Conservation (phyloP, 2,797 vertebrate genomes). For the Oryzias sinensis region DNA sequence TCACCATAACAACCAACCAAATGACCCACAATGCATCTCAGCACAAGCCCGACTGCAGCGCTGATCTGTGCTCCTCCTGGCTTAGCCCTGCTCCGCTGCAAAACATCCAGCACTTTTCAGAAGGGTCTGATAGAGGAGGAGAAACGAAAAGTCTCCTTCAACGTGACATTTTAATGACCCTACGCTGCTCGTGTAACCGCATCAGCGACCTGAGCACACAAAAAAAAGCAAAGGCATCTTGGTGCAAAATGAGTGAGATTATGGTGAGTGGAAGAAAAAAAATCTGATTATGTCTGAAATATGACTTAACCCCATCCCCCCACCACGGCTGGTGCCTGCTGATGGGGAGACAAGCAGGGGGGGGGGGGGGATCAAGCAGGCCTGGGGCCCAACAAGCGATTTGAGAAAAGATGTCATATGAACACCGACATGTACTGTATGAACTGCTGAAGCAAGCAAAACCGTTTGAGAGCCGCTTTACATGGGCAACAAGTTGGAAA, state of each 20-base stretch:
- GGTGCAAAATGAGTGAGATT: slow-evolving; percentile 54
- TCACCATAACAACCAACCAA: slow-evolving; percentile 79
- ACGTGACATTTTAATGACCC: slow-evolving; percentile 6
- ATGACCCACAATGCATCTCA: slow-evolving; percentile 80
- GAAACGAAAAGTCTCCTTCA: slow-evolving; percentile 11
- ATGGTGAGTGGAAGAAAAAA: slow-evolving; percentile 37
- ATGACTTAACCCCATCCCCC: slow-evolving; percentile 66
- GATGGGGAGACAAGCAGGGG: slow-evolving; percentile 52
- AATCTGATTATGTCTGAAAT: slow-evolving; percentile 72
- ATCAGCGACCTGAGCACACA: slow-evolving; percentile 23
- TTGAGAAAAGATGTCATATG: slow-evolving; percentile 39
- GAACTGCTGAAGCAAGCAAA: slow-evolving; percentile 8
- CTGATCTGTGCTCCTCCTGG: slow-evolving; percentile 49
- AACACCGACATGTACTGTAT: slow-evolving; percentile 22
- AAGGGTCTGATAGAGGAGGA: slow-evolving; percentile 16
- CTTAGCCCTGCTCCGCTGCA: slow-evolving; percentile 37
- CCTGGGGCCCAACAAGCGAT: slow-evolving; percentile 55
- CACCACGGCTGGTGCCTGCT: slow-evolving; percentile 30
- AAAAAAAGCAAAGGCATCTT: slow-evolving; percentile 36
- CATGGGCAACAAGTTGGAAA: background rate
- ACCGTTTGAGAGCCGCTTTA: background rate
- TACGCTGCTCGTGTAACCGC: slow-evolving; percentile 8
- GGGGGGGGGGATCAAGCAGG: slow-evolving; percentile 58
- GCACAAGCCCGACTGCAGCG: slow-evolving; percentile 55
- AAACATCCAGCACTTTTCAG: slow-evolving; percentile 40